Percentiles rank a stretch among this genome's conserved stretches.
Conservation (phyloP, 2,888 invertebrate species). For the Caradrina clavipalpis region DNA sequence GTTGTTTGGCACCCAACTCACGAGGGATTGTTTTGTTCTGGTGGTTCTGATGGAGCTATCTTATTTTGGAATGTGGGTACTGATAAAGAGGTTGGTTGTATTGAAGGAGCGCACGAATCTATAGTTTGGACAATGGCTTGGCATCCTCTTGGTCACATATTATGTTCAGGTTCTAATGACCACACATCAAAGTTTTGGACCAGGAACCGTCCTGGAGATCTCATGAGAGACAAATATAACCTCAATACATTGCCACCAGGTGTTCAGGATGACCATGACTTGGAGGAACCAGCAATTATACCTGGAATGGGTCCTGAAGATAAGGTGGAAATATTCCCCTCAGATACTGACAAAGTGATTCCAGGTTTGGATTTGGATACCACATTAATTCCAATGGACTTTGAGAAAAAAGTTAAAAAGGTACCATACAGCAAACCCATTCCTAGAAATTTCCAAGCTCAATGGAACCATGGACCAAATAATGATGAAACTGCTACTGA, state of each 20-base stretch:
- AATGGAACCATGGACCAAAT: constrained; percentile 96
- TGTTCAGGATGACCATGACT: constrained; percentile 88
- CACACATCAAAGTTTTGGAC: constrained; percentile 99
- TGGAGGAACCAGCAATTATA: constrained; percentile 95
- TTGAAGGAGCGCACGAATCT: constrained; percentile 99
- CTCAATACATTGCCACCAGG: constrained; percentile 97
- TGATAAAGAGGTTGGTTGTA: constrained; percentile 99
- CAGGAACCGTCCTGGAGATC: constrained; percentile 99
- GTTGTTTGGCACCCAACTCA: constrained; percentile 99
- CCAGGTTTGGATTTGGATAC: constrained; percentile 97
- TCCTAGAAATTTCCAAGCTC: constrained; percentile 98
- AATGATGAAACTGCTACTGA: constrained; percentile 90
- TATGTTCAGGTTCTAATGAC: constrained; percentile 99
- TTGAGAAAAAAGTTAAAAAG: constrained; percentile 94
- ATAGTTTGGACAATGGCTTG: constrained; percentile 99
- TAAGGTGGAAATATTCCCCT: constrained; percentile 94
- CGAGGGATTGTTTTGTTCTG: constrained; percentile 99
- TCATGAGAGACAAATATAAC: constrained; percentile 99
- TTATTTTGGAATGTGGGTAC: constrained; percentile 99
- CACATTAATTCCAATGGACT: constrained; percentile 92
- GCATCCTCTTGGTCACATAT: constrained; percentile 99
- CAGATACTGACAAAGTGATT: constrained; percentile 92
- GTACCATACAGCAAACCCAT: constrained; percentile 99
- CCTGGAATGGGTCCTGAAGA: constrained; percentile 99
- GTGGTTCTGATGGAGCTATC: constrained; percentile 99